Evolutionary conservation across 2,113 vertebrate genomes (phyloP), one percentile per base, ranked within the genome.

Genomic region (Odontesthes bonariensis): DNA sequence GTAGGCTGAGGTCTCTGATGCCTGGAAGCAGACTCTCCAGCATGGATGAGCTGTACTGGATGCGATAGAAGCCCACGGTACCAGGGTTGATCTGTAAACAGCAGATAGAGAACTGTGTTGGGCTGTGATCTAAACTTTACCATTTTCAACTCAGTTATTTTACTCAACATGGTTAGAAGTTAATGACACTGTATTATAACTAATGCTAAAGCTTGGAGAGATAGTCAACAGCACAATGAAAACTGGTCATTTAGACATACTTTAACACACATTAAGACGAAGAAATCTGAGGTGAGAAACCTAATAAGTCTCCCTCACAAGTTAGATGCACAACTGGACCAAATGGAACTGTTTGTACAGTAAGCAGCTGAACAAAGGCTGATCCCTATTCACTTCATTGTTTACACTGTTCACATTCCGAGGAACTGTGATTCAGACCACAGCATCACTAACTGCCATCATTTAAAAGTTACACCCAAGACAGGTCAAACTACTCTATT

Each of bases 61-160:
- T 96, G 33, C 98, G 96, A 79, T 97, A 99, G 86, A 99, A 99
- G n/a, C 98, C 98, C 64, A 99, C 96, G 0, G 97, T 99, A 63
- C 98, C 98, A 12, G 97, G 96, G 88, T 99, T 99, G 77, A 99
- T 89, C 98, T 99, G 81, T 10, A 11, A 65, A 63, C 63, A 74
- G 56, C 52, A 78, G 33, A 40, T 52, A 72, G 27, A 68, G 47
- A 61, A 32, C 38, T 54, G 42, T 59, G 47, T 85, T 70, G 78
- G 53, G 47, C 55, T 53, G 68, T 38, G 38, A 17, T 14, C 3
- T 64, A 17, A 42, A 27, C 46, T 19, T 70, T 17, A 49, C 0
- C 51, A 13, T 62, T 52, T 64, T 13, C 1, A 22, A 16, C 46
- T 47, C 46, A 27, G 3, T 27, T 27, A 12, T 44, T 44, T 44